Evolutionary conservation across 2,113 vertebrate genomes (phyloP).

Genomic region (Echinops telfairi): DNA sequence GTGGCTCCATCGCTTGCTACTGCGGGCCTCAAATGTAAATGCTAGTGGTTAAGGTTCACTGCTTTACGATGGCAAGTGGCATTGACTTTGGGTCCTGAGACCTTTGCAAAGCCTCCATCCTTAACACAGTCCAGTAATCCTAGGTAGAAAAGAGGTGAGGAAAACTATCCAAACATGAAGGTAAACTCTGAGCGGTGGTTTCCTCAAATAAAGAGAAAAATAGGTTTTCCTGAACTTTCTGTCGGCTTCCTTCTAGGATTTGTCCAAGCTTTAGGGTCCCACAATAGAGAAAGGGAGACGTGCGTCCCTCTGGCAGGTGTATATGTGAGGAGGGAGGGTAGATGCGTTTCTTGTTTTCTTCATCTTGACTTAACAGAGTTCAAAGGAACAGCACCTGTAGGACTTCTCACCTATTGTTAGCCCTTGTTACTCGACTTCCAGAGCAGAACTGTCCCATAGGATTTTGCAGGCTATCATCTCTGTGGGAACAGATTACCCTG

Average conservation of each 20-base stretch:
- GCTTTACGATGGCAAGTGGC: background rate
- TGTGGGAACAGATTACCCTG: background rate
- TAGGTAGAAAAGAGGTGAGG: background rate
- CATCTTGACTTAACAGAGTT: fast-evolving
- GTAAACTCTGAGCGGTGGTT: background rate
- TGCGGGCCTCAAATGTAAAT: background rate
- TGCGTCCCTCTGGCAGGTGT: background rate
- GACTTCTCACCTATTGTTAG: background rate
- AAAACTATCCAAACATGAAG: background rate
- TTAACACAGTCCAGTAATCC: background rate
- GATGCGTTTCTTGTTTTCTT: background rate
- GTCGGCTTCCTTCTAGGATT: background rate
- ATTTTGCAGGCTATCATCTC: background rate
- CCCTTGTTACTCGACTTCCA: background rate
- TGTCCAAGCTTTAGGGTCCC: too few relatives aligned
- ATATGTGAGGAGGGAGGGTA: background rate
- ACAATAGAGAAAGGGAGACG: background rate
- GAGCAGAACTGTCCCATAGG: background rate
- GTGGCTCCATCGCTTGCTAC: background rate
- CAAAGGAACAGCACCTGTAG: background rate
- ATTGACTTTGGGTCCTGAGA: background rate
- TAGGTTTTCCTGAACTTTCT: background rate
- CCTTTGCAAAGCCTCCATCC: background rate
- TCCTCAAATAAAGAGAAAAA: background rate
- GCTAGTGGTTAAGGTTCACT: background rate